Conservation (phyloP, 2,113 vertebrate genomes). For the Cercopithecus mona region DNA sequence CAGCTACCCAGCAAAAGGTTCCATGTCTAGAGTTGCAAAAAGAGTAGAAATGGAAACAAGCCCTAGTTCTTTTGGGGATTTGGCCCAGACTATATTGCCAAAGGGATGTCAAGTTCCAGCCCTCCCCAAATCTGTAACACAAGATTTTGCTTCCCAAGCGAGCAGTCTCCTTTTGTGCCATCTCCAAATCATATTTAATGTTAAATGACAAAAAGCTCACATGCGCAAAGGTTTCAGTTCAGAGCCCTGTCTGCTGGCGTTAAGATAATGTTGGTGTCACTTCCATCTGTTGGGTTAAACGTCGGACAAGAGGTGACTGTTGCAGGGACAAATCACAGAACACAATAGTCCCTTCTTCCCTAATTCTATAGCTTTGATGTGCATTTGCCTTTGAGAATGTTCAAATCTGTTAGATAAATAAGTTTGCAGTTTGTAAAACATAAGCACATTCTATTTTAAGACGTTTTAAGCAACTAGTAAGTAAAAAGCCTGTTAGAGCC, state of each 20-base stretch:
- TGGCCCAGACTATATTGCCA: neutral
- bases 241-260: neutral
- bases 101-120: neutral
- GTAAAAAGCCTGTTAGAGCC: neutral
- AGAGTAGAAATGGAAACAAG: neutral
- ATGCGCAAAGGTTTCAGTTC: neutral
- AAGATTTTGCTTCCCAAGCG: neutral
- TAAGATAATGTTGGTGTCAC: neutral
- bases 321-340: neutral
- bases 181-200: neutral
- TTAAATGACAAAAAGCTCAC: neutral
- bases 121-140: neutral
- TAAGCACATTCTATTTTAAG: neutral
- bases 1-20: neutral
- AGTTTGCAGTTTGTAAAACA: neutral
- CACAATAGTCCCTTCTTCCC: rapidly evolving
- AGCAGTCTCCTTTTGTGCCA: neutral
- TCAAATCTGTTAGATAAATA: neutral
- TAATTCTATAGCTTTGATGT: rapidly evolving
- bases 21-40: neutral
- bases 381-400: neutral
- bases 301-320: neutral
- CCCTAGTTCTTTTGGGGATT: neutral
- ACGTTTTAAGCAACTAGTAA: neutral
- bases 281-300: neutral